Percentiles rank a stretch among this genome's conserved stretches.
Evolutionary conservation across 2,888 invertebrate genomes (phyloP).

Genomic region (Tenthredo scrophulariae): DNA sequence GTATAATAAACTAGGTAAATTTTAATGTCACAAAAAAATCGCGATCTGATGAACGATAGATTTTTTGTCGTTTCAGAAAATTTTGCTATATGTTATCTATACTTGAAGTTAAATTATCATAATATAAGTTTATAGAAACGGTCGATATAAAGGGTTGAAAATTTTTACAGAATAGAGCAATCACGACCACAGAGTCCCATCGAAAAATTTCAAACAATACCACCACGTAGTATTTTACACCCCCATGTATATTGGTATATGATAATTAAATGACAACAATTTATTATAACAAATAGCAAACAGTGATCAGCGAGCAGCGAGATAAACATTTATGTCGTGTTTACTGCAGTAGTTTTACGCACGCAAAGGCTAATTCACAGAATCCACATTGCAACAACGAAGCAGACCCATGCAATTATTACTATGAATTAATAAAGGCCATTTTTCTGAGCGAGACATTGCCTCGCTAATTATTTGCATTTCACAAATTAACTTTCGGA

Average conservation of each 20-base stretch:
- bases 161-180: not conserved
- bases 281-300: slow-evolving; percentile 1
- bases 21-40: not conserved
- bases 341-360: slow-evolving; percentile 4
- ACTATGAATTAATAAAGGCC: not conserved
- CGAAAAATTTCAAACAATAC: not conserved
- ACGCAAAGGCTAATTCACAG: slow-evolving; percentile 14
- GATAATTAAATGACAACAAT: not conserved
- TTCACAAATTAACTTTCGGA: not conserved
- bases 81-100: not conserved
- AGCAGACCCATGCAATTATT: slow-evolving; percentile 37
- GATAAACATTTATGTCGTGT: not conserved
- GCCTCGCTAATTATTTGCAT: not conserved
- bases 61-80: not conserved
- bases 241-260: not conserved
- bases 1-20: not conserved
- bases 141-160: not conserved
- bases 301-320: slow-evolving; percentile 39
- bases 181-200: slow-evolving; percentile 47
- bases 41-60: not conserved
- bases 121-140: not conserved
- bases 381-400: slow-evolving; percentile 30
- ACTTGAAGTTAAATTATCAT: not conserved
- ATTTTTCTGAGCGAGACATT: not conserved
- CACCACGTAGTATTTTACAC: not conserved